These are phyloP conservation scores for Sphaerodactylus townsendi DNA, from an alignment of 2,113 vertebrate genomes.

Conservation along the genomic window DNA sequence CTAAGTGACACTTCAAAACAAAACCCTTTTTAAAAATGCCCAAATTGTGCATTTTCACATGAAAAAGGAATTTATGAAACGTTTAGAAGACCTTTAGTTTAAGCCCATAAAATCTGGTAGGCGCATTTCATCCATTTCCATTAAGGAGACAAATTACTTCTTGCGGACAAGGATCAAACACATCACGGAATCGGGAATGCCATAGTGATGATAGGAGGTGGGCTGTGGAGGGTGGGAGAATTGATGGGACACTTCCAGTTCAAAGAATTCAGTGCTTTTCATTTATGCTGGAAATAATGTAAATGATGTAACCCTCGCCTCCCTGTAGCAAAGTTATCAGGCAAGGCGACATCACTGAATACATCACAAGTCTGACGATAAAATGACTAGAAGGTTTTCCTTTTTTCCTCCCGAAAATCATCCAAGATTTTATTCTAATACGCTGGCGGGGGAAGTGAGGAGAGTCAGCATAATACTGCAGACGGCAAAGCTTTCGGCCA, in stretches of 20 bases:
- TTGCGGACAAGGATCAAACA: constrained; percentile 63
- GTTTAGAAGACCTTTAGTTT: constrained; percentile 55
- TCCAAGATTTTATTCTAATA: constrained; percentile 54
- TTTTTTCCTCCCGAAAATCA: constrained; percentile 61
- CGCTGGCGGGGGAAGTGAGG: constrained; percentile 16
- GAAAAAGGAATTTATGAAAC: constrained; percentile 57
- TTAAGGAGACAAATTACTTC: constrained; percentile 73
- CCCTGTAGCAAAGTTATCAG: constrained; percentile 73
- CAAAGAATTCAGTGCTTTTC: constrained; percentile 69
- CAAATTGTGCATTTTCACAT: constrained; percentile 59
- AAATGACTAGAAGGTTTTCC: constrained; percentile 68
- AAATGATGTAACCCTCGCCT: constrained; percentile 70
- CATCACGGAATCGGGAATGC: constrained; percentile 52
- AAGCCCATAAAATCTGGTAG: constrained; percentile 66
- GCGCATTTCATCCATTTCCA: constrained; percentile 70
- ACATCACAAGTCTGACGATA: constrained; percentile 60
- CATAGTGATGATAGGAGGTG: constrained; percentile 71
- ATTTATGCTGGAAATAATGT: constrained; percentile 70
- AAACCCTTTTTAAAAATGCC: constrained; percentile 61
- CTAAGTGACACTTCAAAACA: constrained; percentile 42
- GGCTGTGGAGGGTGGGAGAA: constrained; percentile 58
- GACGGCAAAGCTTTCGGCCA: constrained; percentile 59
- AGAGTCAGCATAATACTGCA: constrained; percentile 46
- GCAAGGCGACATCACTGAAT: constrained; percentile 53
- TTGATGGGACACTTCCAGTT: constrained; percentile 67